A percentile compares a stretch with the other conserved stretches of the same genome.
These are phyloP conservation scores for Typhlomys cinereus DNA, from an alignment of 2,113 vertebrate species.

Conservation along the genomic window DNA sequence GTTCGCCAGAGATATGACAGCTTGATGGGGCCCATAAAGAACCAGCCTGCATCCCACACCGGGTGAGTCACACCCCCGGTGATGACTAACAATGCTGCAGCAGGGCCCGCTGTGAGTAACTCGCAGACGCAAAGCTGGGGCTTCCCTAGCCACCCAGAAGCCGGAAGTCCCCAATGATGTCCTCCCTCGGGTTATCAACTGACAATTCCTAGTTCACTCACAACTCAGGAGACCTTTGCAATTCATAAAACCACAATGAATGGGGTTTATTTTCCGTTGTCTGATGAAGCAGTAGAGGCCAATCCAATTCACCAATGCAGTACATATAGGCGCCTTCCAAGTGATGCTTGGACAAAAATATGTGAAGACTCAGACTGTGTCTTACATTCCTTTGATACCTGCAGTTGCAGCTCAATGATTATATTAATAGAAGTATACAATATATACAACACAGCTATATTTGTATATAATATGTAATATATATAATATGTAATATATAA, in stretches of 20 bases:
- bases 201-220: background rate
- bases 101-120: background rate
- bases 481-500: too few species aligned
- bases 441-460: too few species aligned
- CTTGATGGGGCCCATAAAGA: slow-evolving; percentile 68
- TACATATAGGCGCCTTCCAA: background rate
- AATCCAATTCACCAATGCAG: background rate
- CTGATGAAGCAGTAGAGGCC: background rate
- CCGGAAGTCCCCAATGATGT: background rate
- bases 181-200: background rate
- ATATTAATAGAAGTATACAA: background rate
- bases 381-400: background rate
- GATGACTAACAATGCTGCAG: background rate
- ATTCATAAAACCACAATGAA: background rate
- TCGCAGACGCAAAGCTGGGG: background rate
- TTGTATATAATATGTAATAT: too few species aligned
- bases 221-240: background rate
- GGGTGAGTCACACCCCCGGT: slow-evolving; percentile 12
- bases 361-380: background rate
- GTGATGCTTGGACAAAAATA: background rate
- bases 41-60: background rate
- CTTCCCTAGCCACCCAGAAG: background rate
- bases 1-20: slow-evolving; percentile 5
- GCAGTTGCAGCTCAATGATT: background rate
- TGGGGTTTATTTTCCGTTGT: background rate